Base-by-base conservation (phyloP, 2,797 vertebrate genomes). In the Aphelocoma californica region DNA sequence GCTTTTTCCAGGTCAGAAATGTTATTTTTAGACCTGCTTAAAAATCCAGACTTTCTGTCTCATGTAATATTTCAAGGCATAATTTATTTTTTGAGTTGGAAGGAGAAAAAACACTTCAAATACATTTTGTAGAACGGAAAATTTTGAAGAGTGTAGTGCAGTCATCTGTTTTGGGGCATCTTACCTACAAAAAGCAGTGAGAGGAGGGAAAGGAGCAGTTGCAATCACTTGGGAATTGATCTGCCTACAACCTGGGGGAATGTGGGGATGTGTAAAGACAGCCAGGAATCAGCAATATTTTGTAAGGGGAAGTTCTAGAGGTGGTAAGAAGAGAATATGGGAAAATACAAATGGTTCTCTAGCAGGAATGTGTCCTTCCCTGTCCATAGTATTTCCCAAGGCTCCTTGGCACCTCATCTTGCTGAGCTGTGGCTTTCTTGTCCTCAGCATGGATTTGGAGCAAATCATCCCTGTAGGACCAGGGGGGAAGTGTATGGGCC, bases 1-100 rank as follows among this genome's bases (percentile, higher is more conserved):
- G 51, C 19, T 56, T 89, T 91, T 73, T 89, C 67, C 48, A 73
- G 81, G 84, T 80, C 83, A 84, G 60, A 36, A 56, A 16, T 57
- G 40, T 84, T 92, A 80, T 87, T 91, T 95, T 88, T 86, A 90
- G 66, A 92, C 31, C 60, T 77, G 51, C 66, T 67, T 88, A 42
- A 82, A 66, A 88, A 1, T 9, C 53, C n/a, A 65, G 65, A 28
- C 45, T 83, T 81, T 73, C 38, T 71, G 44, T 48, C 73, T 88
- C 16, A 1, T 4, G 1, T 31, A 40, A 14, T 69, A 84, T 86
- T 92, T 81, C 23, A 53, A 64, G 38, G 18, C 57, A 34, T 48
- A 7, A 5, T 78, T 90, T 71, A 31, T 50, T 73, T 93, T 81
- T 83, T 81, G 12, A 67, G 25, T 64, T 81, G 32, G 42, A 70